Base-by-base conservation (phyloP, 2,888 invertebrate genomes). In the Sphaeridia pumilis region DNA sequence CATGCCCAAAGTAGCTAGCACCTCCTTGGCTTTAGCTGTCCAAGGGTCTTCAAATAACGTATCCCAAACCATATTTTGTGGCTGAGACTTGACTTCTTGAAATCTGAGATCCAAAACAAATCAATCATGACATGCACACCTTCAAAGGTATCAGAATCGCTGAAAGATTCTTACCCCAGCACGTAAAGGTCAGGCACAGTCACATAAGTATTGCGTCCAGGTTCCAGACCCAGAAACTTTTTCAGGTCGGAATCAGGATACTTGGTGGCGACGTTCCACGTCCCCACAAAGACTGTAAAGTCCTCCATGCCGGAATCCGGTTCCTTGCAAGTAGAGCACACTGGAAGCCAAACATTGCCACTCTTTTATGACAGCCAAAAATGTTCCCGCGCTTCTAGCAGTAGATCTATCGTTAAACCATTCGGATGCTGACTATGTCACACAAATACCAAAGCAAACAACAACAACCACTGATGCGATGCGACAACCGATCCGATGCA, bases 81-180 rank as follows among this genome's bases (percentile, higher is more conserved):
- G 87, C 66, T 86, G 86, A 0, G 86, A 82, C 68, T 87, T 88
- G 1, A 92, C 84, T 76, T 92, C 92, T 76, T 92, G 92, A 55
- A 90, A 73, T 20, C 84, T 84, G 67, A 46, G 20, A 20, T 17
- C n/a, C n/a, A n/a, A n/a, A n/a, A n/a, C n/a, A n/a, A n/a, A n/a
- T n/a, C n/a, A n/a, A n/a, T n/a, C n/a, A n/a, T n/a, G n/a, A n/a
- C n/a, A n/a, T n/a, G n/a, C n/a, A n/a, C n/a, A n/a, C n/a, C n/a
- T n/a, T n/a, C n/a, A n/a, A n/a, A n/a, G n/a, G n/a, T n/a, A n/a
- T n/a, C n/a, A n/a, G 21, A 36, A 27, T 46, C 20, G 46, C n/a
- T n/a, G n/a, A n/a, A n/a, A n/a, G n/a, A n/a, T n/a, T n/a, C n/a
- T n/a, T n/a, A 84, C 84, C 86, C 87, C 68, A 92, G 76, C 4